These are phyloP conservation scores for Mionectes macconnelli DNA, from an alignment of 2,113 vertebrate genomes.

Conservation along the genomic window DNA sequence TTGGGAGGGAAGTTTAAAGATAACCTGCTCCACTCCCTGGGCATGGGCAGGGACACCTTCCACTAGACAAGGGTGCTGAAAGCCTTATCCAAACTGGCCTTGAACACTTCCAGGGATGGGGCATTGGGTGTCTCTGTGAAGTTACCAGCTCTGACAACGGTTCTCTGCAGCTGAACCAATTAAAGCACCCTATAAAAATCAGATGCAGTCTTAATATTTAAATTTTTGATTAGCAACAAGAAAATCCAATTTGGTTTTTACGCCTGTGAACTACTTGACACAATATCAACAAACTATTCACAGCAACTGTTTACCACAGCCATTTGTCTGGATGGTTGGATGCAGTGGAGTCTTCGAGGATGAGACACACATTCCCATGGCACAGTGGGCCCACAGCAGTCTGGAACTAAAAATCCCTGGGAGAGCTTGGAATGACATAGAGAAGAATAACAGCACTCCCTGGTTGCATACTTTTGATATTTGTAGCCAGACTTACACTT, in stretches of 20 bases:
- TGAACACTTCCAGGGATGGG: accelerated
- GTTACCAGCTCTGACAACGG: background rate
- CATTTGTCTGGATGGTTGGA: accelerated
- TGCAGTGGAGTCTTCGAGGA: accelerated
- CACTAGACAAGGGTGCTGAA: too few relatives aligned
- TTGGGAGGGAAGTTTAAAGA: background rate
- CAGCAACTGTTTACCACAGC: background rate
- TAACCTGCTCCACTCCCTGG: background rate
- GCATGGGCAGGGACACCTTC: background rate
- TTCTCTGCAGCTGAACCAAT: background rate
- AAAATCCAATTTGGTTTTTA: background rate
- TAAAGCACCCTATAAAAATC: background rate
- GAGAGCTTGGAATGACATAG: background rate
- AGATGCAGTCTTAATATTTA: background rate
- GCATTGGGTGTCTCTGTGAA: background rate
- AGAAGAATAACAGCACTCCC: background rate
- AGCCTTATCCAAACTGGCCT: accelerated
- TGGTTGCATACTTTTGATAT: background rate
- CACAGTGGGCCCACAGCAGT: accelerated
- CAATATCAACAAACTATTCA: background rate
- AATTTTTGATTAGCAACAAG: background rate
- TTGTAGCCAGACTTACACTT: background rate
- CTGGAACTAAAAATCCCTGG: background rate
- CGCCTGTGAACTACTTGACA: background rate
- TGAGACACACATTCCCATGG: background rate